phyloP scores from a whole-genome alignment of 2,888 invertebrate genomes.

The Dyspetes luteomarginatus region DNA sequence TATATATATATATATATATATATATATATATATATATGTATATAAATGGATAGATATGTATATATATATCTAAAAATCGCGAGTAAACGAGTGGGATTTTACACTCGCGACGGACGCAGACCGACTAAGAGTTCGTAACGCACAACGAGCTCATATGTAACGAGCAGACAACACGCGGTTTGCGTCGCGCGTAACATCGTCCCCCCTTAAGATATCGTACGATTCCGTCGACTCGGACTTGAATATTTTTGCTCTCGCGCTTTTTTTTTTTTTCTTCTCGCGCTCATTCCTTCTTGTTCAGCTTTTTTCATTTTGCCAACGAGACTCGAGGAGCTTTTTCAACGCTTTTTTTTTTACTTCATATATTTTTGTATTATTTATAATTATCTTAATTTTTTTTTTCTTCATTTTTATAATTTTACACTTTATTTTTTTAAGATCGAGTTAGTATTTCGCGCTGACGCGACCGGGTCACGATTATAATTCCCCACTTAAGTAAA shows the following conservation, averaged over 20 bases:
- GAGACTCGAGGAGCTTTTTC: no score
- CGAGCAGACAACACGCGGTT: conserved; percentile 53
- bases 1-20: neutral
- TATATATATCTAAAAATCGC: neutral
- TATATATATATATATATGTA: neutral
- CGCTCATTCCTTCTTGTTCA: no score
- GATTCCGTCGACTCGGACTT: conserved; percentile 44
- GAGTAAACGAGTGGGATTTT: neutral
- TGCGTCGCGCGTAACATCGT: conserved; percentile 44
- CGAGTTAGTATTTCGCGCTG: conserved; percentile 20
- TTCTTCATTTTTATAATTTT: neutral
- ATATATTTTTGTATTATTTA: no score
- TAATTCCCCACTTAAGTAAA: neutral
- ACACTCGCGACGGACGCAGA: conserved; percentile 52
- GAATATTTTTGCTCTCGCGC: neutral
- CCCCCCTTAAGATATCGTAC: conserved; percentile 65
- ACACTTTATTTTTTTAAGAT: neutral
- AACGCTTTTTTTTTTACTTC: no score
- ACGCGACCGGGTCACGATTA: conserved; percentile 2
- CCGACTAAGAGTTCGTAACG: conserved; percentile 46
- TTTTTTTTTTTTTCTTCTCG: conserved; percentile 14
- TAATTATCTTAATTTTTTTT: no score
- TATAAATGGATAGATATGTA: neutral
- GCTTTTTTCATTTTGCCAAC: no score
- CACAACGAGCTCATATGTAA: conserved; percentile 62